phyloP scores from a whole-genome alignment of 2,797 vertebrate species.

The Knipowitschia caucasica region DNA sequence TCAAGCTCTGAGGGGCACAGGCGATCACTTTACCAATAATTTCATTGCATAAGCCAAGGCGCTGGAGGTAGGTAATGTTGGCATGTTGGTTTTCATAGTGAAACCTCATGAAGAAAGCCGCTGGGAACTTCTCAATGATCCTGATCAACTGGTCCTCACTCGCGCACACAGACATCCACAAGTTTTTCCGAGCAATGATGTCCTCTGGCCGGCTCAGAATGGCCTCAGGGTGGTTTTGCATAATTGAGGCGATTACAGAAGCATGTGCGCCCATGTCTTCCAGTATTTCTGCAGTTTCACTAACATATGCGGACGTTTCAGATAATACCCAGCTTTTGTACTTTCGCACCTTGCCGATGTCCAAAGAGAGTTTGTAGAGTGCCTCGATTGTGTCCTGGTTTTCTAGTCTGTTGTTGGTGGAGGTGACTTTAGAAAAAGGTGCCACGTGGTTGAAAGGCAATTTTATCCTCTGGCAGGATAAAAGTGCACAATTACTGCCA shows the following conservation, averaged over 20 bases:
- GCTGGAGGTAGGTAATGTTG: slow-evolving; percentile 84
- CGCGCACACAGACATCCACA: slow-evolving; percentile 84
- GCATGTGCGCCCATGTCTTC: slow-evolving; percentile 78
- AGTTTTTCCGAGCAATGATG: slow-evolving; percentile 70
- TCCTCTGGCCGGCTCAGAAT: slow-evolving; percentile 79
- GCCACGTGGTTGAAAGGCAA: slow-evolving; percentile 25
- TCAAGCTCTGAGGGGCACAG: slow-evolving; percentile 81
- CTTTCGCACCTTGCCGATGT: slow-evolving; percentile 81
- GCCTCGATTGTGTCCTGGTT: slow-evolving; percentile 76
- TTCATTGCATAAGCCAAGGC: slow-evolving; percentile 81
- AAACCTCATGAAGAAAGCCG: slow-evolving; percentile 81
- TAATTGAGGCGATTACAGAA: slow-evolving; percentile 64
- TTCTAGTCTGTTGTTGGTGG: slow-evolving; percentile 57
- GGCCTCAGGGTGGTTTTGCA: slow-evolving; percentile 85
- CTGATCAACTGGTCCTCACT: slow-evolving; percentile 73
- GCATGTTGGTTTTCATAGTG: slow-evolving; percentile 75
- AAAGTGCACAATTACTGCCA: too few relatives aligned
- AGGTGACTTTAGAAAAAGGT: slow-evolving; percentile 15
- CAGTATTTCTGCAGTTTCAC: slow-evolving; percentile 77
- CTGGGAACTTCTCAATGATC: slow-evolving; percentile 86
- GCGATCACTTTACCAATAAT: slow-evolving; percentile 85
- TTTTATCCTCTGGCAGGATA: slow-evolving; percentile 27
- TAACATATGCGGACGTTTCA: slow-evolving; percentile 73
- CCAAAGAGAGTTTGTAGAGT: slow-evolving; percentile 78
- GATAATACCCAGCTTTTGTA: slow-evolving; percentile 84